Evolutionary conservation across 2,888 invertebrate genomes (phyloP).

Genomic region (Parthenolecanium corni): DNA sequence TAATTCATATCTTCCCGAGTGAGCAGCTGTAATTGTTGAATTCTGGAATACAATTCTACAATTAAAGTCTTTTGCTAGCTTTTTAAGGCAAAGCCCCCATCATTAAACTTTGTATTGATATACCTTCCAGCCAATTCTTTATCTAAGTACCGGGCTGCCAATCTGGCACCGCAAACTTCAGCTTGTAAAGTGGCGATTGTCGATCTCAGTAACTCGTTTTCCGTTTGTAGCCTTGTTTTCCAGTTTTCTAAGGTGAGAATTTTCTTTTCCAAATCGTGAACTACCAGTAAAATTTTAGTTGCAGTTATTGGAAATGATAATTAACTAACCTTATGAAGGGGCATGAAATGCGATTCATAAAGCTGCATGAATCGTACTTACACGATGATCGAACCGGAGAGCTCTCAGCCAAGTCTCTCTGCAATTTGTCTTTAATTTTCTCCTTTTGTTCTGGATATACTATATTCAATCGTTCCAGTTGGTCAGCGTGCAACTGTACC

Average conservation of each 20-base stretch:
- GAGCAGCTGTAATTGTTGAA: conserved; percentile 73
- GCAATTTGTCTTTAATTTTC: conserved; percentile 35
- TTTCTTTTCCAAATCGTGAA: conserved; percentile 32
- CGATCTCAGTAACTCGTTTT: conserved; percentile 58
- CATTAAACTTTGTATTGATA: background rate
- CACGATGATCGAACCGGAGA: conserved; percentile 39
- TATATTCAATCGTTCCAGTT: conserved; percentile 43
- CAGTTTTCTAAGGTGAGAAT: conserved; percentile 36
- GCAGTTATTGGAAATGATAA: background rate
- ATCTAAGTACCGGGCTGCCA: conserved; percentile 76
- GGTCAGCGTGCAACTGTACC: conserved; percentile 49
- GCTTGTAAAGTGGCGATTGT: conserved; percentile 62
- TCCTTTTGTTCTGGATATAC: conserved; percentile 35
- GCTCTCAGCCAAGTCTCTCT: conserved; percentile 39
- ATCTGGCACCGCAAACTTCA: conserved; percentile 69
- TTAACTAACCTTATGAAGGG: background rate
- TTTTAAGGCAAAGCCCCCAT: background rate
- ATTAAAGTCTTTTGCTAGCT: too few relatives aligned
- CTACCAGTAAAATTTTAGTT: conserved; percentile 27
- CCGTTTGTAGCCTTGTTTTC: conserved; percentile 47
- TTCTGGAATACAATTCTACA: conserved; percentile 40
- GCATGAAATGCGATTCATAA: too few relatives aligned
- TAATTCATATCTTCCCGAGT: conserved; percentile 60
- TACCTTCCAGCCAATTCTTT: conserved; percentile 62
- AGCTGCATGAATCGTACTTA: too few relatives aligned